These are phyloP conservation scores for Chelon auratus DNA, from an alignment of 2,797 vertebrate species.

Conservation along the genomic window DNA sequence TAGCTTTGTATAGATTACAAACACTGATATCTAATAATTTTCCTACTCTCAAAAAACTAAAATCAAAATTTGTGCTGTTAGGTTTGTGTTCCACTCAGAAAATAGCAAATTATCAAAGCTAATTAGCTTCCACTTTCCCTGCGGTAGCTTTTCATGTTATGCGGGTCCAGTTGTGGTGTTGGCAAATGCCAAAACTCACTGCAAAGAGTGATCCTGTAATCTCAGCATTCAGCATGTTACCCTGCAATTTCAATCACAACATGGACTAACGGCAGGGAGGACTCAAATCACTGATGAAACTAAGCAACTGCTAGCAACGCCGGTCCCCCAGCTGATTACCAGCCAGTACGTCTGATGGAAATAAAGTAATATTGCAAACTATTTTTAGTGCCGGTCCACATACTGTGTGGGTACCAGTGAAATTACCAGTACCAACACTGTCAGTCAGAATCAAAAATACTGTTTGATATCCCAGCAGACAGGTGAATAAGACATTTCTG, in stretches of 20 bases:
- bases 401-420: conserved; percentile 10
- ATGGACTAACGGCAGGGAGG: neutral
- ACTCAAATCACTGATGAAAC: conserved; percentile 27
- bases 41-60: no score
- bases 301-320: conserved; percentile 3
- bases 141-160: neutral
- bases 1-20: neutral
- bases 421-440: neutral
- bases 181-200: conserved; percentile 1
- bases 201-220: neutral
- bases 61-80: no score
- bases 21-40: neutral
- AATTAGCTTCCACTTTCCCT: neutral
- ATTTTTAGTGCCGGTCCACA: conserved; percentile 13
- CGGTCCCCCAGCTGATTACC: conserved; percentile 10
- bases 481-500: neutral
- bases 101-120: neutral
- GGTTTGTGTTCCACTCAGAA: neutral
- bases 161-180: neutral
- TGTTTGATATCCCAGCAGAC: neutral
- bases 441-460: neutral
- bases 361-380: conserved; percentile 27
- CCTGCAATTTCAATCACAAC: conserved; percentile 23
- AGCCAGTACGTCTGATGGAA: conserved; percentile 18
- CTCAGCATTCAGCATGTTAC: conserved; percentile 3